Base-by-base conservation (phyloP, 2,888 invertebrate species). In the Pachydiplax longipennis region DNA sequence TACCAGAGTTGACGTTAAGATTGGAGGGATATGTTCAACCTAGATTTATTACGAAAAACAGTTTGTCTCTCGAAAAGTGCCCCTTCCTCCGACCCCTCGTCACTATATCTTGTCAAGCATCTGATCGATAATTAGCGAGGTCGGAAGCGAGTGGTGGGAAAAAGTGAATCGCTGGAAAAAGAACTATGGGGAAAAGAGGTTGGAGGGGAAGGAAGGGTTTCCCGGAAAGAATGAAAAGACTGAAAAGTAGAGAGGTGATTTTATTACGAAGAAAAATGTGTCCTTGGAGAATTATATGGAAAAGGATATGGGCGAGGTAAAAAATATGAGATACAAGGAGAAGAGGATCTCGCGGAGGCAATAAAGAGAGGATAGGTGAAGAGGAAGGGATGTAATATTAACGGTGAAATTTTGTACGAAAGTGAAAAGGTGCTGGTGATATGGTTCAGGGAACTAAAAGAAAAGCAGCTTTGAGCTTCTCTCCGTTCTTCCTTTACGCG, bases 51-150 rank as follows among this genome's bases (percentile, higher is more conserved):
- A 53, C 18, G 53, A 53, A 53, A 53, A 53, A 18, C 18, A 18
- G 53, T 53, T 53, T 53, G 15, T 37, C 18, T 53, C 25, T 48
- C 44, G 25, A 22, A 40, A 8, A 3, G 2, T 6, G 12, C 81
- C 44, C 31, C 81, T 10, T 22, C 80, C 35, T 93, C 93, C 48
- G 61, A 81, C 91, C 48, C n/a, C n/a, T 8, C 90, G 8, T 81
- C 91, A 73, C 90, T 53, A 31, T 90, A 53, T 65, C 90, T 37
- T 93, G 93, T 93, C 93, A 93, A 92, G 91, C 91, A 90, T 91
- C 91, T 90, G 91, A 91, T 90, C 91, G 82, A 87, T 87, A 87
- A 87, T 87, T 73, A 90, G 90, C 73, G 48, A 90, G 90, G 80
- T 73, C 73, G 90, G 80, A 53, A 80, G 90, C 40, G 61, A 90